Percentiles rank a stretch among this genome's conserved stretches.
Evolutionary conservation across 2,113 vertebrate species (phyloP).

Genomic region (Amia ocellicauda): DNA sequence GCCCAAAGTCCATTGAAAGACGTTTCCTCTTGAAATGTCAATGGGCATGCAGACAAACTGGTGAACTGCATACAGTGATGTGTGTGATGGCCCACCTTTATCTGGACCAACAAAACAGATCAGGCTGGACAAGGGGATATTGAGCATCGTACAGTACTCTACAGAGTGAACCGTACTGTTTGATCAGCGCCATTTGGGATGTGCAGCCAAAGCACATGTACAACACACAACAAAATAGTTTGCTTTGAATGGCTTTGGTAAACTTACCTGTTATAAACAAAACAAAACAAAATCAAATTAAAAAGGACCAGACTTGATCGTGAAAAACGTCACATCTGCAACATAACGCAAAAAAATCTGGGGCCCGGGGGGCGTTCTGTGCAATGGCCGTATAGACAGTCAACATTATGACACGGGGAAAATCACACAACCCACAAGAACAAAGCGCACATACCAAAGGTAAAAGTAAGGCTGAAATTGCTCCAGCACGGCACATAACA

Average conservation of each 20-base stretch:
- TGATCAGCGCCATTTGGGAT: constrained; percentile 52
- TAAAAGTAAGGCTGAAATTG: constrained; percentile 82
- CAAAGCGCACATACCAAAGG: constrained; percentile 82
- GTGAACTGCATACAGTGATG: not conserved
- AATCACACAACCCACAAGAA: constrained; percentile 71
- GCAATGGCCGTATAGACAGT: constrained; percentile 49
- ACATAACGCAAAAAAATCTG: constrained; percentile 16
- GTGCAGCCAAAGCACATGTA: constrained; percentile 61
- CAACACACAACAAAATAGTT: constrained; percentile 56
- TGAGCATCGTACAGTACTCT: constrained; percentile 31
- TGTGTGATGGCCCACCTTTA: not conserved
- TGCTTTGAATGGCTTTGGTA: constrained; percentile 44
- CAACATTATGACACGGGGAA: constrained; percentile 57
- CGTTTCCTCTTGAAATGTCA: not conserved
- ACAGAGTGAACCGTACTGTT: constrained; percentile 41
- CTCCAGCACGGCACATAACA: constrained; percentile 81
- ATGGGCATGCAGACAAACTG: not conserved
- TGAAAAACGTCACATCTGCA: constrained; percentile 38
- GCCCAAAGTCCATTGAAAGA: not conserved
- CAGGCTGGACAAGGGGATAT: constrained; percentile 31
- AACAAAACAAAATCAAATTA: no score
- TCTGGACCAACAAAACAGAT: constrained; percentile 30
- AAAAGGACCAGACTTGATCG: constrained; percentile 56
- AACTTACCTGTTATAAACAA: constrained; percentile 56
- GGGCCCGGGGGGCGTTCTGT: constrained; percentile 32